Evolutionary conservation across 2,888 invertebrate genomes (phyloP), one percentile per base, ranked within the genome.

Genomic region (Ormyrus labotus): DNA sequence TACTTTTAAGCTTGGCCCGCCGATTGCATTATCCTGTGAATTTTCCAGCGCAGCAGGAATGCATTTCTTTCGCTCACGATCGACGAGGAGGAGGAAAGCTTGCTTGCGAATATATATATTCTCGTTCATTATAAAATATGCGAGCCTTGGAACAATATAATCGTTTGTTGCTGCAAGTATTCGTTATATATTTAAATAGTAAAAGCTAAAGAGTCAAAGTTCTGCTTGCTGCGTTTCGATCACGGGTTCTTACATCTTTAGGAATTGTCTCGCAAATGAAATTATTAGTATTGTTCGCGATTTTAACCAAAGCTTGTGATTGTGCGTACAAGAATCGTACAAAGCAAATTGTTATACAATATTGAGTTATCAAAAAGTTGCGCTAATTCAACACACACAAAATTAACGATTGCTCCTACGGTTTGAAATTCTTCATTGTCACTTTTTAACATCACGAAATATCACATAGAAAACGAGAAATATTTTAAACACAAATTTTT

Each of bases 1-100:
- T 78, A 53, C 53, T 74, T 72, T 58, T 68, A 79, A 74, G 58
- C 47, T 80, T 79, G 74, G 75, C 75, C 80, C 64, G 65, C 63
- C 75, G 60, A 70, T 75, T 70, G 58, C 51, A 80, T 55, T 58
- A 51, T 53, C 19, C 58, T 60, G 69, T 73, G 34, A 34, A 69
- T 57, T 51, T 69, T 74, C 48, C 58, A 69, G 74, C 61, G 69
- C 69, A 48, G 47, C 63, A 73, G 78, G 67, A 79, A 79, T 69
- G 63, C 61, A 34, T 9, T 53, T 4, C n/a, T 51, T 51, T 45
- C 51, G 13, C 57, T 60, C 11, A 10, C 50, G 53, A 55, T 45
- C 55, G 50, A 34, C 45, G 34, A 53, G 70, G 65, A 75, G 65
- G 65, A 80, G 75, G 75, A 75, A 69, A 51, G 34, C 55, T 34